Base-by-base conservation (phyloP, 2,888 invertebrate genomes). In the Halictus quadricinctus region DNA sequence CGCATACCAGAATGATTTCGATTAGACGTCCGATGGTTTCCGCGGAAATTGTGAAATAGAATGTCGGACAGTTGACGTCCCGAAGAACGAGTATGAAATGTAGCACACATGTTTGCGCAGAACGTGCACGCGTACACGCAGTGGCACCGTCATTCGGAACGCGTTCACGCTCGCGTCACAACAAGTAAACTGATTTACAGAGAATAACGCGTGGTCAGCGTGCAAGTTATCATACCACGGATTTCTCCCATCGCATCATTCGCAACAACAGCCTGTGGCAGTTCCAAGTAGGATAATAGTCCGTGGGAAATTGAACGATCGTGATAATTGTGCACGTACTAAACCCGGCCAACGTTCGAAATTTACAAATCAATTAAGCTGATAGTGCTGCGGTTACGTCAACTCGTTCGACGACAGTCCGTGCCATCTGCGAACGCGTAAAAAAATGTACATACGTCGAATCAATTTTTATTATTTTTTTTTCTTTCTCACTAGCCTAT, bases 171-270 rank as follows among this genome's bases (percentile, higher is more conserved):
- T 72, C 50, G 72, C 64, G 74, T 72, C 84, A 70, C 58, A 78
- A 80, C 69, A 69, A 69, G 64, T 60, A 77, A 84, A 78, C 70
- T 72, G 75, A 79, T 79, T 84, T 66, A 41, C 78, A 66, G 46
- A 36, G 75, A 73, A 84, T 75, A 75, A 75, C 64, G 78, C 69
- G 66, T 78, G 81, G 70, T 43, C 80, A 74, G 74, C 78, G 25
- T 74, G 29, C 73, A 48, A 29, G 66, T 79, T 75, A 72, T 50
- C 50, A 48, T 60, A 60, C 73, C 60, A 50, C 29, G 54, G 36
- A 81, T 81, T 84, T 74, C 80, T 83, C 85, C 46, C 79, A 72
- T 83, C 64, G 72, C 60, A 79, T 84, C 69, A 54, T 76, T 80
- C 76, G 80, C 60, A 75, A 76, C 78, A 80, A 84, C 70, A 77